These are phyloP conservation scores for Triplophysa rosa DNA, from an alignment of 2,113 vertebrate genomes.

Conservation along the genomic window DNA sequence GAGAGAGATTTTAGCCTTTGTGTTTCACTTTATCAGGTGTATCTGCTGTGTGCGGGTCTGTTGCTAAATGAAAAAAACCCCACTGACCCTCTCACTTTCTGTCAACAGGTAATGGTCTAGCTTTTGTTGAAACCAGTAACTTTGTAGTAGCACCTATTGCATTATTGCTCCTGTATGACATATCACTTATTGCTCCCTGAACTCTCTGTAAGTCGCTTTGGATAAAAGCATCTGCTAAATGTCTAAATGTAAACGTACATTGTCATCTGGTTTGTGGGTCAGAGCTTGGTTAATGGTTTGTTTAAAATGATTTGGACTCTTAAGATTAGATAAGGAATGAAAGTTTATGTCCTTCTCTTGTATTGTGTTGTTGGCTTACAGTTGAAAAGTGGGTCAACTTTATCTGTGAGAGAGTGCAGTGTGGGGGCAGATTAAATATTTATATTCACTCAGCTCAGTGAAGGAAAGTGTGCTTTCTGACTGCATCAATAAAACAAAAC, in stretches of 20 bases:
- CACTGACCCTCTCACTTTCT: too few species aligned
- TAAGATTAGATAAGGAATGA: background rate
- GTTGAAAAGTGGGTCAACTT: slow-evolving; percentile 16
- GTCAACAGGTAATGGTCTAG: too few species aligned
- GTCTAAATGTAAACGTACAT: too few species aligned
- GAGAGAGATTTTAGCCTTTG: background rate
- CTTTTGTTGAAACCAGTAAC: too few species aligned
- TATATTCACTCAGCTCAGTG: slow-evolving; percentile 19
- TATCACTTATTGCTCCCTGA: too few species aligned
- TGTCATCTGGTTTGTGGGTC: background rate
- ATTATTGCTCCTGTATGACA: too few species aligned
- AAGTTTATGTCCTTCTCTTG: background rate
- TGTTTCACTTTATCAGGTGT: background rate
- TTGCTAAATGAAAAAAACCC: too few species aligned
- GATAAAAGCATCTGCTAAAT: too few species aligned
- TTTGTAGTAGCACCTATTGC: too few species aligned
- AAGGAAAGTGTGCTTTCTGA: background rate
- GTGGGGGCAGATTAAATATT: slow-evolving; percentile 54
- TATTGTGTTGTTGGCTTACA: background rate
- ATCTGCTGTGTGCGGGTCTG: background rate
- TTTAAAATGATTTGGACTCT: background rate
- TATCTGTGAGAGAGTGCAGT: slow-evolving; percentile 18
- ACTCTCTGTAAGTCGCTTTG: too few species aligned
- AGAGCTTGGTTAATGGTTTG: background rate
- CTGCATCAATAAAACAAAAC: slow-evolving; percentile 12